Evolutionary conservation across 2,888 invertebrate genomes (phyloP), one percentile per base, ranked within the genome.

Genomic region (Microplitis manilae): DNA sequence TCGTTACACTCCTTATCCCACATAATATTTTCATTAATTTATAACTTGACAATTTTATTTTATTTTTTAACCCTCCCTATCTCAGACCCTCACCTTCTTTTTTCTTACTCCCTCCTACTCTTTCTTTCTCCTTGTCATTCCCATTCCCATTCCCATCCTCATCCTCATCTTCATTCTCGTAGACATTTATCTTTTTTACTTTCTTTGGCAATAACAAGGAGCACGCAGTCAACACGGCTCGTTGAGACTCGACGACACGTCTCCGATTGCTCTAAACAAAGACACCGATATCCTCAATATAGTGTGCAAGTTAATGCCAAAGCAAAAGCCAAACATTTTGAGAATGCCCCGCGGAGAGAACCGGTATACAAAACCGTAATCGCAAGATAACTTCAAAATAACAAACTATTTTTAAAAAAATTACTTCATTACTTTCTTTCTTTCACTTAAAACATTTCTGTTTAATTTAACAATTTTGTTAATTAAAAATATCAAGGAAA

Each of bases 291-390:
- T 5, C 13, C 50, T 4, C 30, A 30, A 30, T 30, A 39, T 64
- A 61, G 69, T 68, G 68, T 40, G 75, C 78, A 75, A 80, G 72
- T 73, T 30, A 30, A 30, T 30, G 30, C 30, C 30, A 30, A 30
- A 30, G 30, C 30, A 2, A 13, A 50, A 50, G 9, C 50, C 68
- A 69, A 77, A 76, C 68, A 77, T 77, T 68, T 71, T 59, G 76
- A 76, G 76, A 76, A 76, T 76, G 76, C 60, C 67, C 67, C 71
- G 67, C 39, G 17, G 76, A 70, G 64, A 75, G 71, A 76, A 76
- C 71, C 65, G 76, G 76, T 76, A 76, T 65, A 40, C 62, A 75
- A 62, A 62, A n/a, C 59, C 65, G 71, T 72, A 76, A 71, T 71
- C 71, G 60, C 65, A 71, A 39, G 69, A 75, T 30, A 38, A 17